phyloP scores from a whole-genome alignment of 2,797 vertebrate genomes.

The Podarcis lilfordi region DNA sequence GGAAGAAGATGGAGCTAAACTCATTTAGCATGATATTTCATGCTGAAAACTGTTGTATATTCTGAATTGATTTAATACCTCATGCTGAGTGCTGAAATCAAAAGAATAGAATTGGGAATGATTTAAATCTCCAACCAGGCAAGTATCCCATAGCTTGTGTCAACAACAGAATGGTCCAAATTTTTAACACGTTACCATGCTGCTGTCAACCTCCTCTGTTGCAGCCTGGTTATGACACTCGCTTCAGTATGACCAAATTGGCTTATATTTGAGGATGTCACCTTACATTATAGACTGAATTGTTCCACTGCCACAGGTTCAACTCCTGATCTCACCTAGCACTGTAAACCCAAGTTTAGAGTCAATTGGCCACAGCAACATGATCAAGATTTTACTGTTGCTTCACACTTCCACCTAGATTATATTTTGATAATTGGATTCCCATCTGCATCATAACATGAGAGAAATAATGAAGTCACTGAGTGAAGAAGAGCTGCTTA shows the following conservation, averaged over 20 bases:
- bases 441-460: not conserved
- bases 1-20: constrained; percentile 1
- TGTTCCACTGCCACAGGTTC: not conserved
- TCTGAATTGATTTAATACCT: constrained; percentile 16
- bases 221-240: not conserved
- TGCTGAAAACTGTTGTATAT: constrained; percentile 4
- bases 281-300: not conserved
- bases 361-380: not conserved
- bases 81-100: constrained; percentile 4
- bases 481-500: not conserved
- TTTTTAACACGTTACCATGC: not conserved
- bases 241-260: too few relatives aligned
- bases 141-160: not conserved
- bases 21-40: not conserved
- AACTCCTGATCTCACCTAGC: not conserved
- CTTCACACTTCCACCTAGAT: not conserved
- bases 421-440: not conserved
- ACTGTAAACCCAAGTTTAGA: not conserved
- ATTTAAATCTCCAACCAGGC: not conserved
- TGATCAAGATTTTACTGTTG: not conserved
- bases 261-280: not conserved
- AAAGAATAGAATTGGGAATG: constrained; percentile 10
- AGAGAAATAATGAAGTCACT: not conserved
- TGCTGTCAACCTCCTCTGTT: not conserved
- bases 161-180: not conserved